phyloP scores from a whole-genome alignment of 2,888 invertebrate genomes.

The Tuta absoluta region DNA sequence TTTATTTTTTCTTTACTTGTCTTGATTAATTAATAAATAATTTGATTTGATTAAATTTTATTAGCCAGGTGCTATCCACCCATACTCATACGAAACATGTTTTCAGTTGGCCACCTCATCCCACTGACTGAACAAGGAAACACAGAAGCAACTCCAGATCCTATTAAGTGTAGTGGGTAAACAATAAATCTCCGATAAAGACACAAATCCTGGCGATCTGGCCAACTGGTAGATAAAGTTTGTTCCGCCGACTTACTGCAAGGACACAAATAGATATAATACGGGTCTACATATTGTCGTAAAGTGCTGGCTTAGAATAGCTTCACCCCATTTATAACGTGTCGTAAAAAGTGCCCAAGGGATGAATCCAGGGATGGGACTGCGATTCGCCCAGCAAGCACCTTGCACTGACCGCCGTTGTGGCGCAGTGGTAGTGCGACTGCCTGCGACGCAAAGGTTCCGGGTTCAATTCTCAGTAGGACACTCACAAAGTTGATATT shows the following conservation, averaged over 20 bases:
- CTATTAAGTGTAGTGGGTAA: constrained; percentile 42
- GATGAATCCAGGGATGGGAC: too few relatives aligned
- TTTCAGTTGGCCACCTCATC: not conserved
- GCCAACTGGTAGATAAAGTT: constrained; percentile 20
- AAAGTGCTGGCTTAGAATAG: not conserved
- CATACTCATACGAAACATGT: not conserved
- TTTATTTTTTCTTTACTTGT: not conserved
- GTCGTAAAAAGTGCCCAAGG: too few relatives aligned
- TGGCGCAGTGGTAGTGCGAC: too few relatives aligned
- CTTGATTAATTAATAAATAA: too few relatives aligned
- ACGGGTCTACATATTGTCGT: not conserved
- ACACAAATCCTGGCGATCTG: constrained; percentile 29
- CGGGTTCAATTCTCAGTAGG: too few relatives aligned
- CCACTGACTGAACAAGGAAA: not conserved
- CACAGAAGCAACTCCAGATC: constrained; percentile 28
- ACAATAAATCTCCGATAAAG: constrained; percentile 61
- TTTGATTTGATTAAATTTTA: too few relatives aligned
- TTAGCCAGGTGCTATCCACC: too few relatives aligned
- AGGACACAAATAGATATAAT: not conserved
- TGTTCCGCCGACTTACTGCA: not conserved
- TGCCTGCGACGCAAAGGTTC: too few relatives aligned
- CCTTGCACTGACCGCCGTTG: too few relatives aligned
- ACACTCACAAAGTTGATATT: too few relatives aligned
- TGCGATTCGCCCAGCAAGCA: too few relatives aligned
- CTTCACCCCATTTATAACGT: too few relatives aligned